These are phyloP conservation scores for Neolamprologus devosi DNA, from an alignment of 2,113 vertebrate genomes.

Conservation along the genomic window DNA sequence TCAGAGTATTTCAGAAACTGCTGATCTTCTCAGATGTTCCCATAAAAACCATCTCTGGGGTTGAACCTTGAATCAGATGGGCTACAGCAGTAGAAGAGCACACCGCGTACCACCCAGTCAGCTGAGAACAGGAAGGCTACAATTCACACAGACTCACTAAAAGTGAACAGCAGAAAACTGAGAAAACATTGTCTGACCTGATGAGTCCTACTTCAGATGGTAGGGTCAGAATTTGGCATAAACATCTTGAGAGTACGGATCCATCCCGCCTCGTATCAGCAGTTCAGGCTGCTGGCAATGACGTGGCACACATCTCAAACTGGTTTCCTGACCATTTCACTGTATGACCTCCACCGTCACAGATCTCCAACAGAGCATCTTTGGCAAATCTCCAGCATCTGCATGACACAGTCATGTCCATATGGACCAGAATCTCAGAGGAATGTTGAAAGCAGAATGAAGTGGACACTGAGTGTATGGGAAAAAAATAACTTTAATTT, in stretches of 20 bases:
- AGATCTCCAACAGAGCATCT: not conserved
- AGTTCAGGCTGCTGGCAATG: not conserved
- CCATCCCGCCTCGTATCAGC: not conserved
- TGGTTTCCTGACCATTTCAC: not conserved
- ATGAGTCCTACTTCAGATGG: not conserved
- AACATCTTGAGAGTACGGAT: not conserved
- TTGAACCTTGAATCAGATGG: not conserved
- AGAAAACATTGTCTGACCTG: not conserved
- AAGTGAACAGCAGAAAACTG: not conserved
- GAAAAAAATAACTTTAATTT: not conserved
- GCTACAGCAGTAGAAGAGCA: not conserved
- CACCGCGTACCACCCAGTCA: not conserved
- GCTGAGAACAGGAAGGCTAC: not conserved
- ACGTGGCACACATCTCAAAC: not conserved
- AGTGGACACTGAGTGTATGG: not conserved
- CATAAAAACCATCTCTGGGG: not conserved
- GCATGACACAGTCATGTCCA: not conserved
- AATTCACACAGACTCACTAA: not conserved
- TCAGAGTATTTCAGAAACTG: not conserved
- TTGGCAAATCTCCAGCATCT: not conserved
- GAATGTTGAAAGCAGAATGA: not conserved
- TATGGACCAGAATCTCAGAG: not conserved
- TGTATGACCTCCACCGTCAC: rapidly evolving
- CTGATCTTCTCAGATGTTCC: not conserved
- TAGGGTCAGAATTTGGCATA: not conserved